Conservation (phyloP, 2,797 vertebrate genomes). For the Betta splendens region DNA sequence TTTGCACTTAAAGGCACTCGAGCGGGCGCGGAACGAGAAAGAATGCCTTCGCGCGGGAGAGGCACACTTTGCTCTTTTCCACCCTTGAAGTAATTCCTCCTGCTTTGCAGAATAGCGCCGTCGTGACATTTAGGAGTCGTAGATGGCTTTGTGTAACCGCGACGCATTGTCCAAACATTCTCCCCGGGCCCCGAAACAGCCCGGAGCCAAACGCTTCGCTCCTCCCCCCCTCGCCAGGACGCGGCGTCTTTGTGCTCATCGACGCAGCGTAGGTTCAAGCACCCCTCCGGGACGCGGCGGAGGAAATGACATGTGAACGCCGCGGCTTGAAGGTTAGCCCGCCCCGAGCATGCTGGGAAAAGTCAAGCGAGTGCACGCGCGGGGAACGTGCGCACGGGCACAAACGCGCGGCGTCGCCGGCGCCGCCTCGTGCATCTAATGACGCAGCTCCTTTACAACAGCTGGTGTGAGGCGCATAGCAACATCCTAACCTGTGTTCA, state of each 20-base stretch:
- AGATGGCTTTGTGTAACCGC: constrained; percentile 41
- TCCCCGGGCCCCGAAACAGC: constrained; percentile 47
- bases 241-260: constrained; percentile 47
- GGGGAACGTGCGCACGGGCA: constrained; percentile 19
- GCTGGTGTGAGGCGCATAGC: no score
- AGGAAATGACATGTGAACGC: constrained; percentile 44
- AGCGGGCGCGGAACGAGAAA: constrained; percentile 34
- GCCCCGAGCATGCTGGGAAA: constrained; percentile 19
- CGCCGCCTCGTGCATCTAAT: no score
- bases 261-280: constrained; percentile 38
- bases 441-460: no score
- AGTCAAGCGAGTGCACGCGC: constrained; percentile 10
- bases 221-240: constrained; percentile 37
- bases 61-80: constrained; percentile 24
- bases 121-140: constrained; percentile 53
- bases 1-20: constrained; percentile 47
- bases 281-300: constrained; percentile 31
- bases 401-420: no score
- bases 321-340: constrained; percentile 44
- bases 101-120: constrained; percentile 31
- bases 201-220: constrained; percentile 37
- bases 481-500: no score
- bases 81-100: constrained; percentile 20
- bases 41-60: constrained; percentile 31
- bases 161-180: constrained; percentile 46